Conservation (phyloP, 2,113 vertebrate genomes). For the Amblyornis subalaris region DNA sequence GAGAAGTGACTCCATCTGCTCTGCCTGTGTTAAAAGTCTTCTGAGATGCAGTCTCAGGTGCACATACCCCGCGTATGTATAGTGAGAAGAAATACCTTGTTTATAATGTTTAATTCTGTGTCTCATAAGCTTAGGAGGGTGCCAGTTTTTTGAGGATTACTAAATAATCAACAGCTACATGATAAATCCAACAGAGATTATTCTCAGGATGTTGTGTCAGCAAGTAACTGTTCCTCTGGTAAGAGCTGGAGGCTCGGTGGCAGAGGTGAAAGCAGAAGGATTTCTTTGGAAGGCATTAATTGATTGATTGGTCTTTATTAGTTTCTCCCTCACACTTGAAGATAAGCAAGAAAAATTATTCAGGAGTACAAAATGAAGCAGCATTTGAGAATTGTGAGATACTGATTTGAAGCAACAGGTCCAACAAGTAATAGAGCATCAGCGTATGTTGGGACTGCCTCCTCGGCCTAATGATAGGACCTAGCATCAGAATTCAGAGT, state of each 20-base stretch:
- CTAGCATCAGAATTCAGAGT: neutral
- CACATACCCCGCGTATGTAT: neutral
- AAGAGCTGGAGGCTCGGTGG: neutral
- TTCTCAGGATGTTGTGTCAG: neutral
- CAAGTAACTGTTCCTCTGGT: neutral
- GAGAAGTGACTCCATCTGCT: neutral
- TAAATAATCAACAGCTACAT: neutral
- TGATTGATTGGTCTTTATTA: neutral
- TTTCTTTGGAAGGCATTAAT: neutral
- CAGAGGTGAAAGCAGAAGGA: neutral
- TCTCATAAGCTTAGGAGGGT: neutral
- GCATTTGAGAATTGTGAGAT: neutral
- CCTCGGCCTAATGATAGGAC: neutral
- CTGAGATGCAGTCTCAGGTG: neutral
- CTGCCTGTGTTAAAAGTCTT: neutral
- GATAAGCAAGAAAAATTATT: neutral
- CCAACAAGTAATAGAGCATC: neutral
- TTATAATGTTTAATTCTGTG: neutral
- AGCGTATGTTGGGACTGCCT: neutral
- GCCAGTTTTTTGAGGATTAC: neutral
- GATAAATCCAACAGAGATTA: neutral
- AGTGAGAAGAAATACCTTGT: neutral
- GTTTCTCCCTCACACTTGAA: neutral
- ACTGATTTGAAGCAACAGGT: neutral
- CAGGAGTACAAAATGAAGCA: neutral